phyloP scores from a whole-genome alignment of 2,113 vertebrate genomes.

The Oplegnathus fasciatus region DNA sequence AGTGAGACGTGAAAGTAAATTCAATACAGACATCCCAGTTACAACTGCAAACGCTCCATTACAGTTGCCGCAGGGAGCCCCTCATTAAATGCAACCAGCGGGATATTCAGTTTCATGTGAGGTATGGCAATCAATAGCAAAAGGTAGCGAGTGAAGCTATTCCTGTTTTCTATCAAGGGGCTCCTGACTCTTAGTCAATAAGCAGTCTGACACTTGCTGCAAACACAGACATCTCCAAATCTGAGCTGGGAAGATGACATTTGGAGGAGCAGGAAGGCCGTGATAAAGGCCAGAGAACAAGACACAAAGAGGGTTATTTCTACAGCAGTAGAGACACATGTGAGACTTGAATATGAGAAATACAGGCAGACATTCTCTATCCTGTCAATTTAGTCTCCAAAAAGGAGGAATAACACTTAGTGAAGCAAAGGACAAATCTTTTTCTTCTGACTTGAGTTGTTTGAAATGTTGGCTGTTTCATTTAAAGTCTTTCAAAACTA shows the following conservation, averaged over 20 bases:
- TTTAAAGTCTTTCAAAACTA: background rate
- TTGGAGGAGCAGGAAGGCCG: constrained; percentile 34
- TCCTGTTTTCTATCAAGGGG: constrained; percentile 57
- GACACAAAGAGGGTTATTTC: constrained; percentile 31
- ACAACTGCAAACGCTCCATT: constrained; percentile 67
- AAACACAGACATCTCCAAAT: constrained; percentile 65
- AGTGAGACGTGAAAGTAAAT: constrained; percentile 58
- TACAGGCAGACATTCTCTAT: background rate
- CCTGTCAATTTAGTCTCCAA: constrained; percentile 2
- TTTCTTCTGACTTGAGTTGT: background rate
- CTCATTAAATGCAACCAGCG: constrained; percentile 75
- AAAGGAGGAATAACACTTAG: constrained; percentile 11
- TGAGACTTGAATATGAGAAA: constrained; percentile 3
- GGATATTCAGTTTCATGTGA: constrained; percentile 73
- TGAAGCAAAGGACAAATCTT: constrained; percentile 2
- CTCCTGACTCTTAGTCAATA: constrained; percentile 70
- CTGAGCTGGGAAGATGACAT: constrained; percentile 37
- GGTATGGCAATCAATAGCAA: constrained; percentile 68
- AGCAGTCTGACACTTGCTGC: constrained; percentile 48
- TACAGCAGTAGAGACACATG: constrained; percentile 21
- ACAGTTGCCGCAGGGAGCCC: constrained; percentile 64
- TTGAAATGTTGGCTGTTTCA: background rate
- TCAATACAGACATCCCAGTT: constrained; percentile 61
- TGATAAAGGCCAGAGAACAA: constrained; percentile 35
- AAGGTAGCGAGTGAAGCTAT: constrained; percentile 61